Base-by-base conservation (phyloP, 2,888 invertebrate genomes). In the Acanthopleura granulata region DNA sequence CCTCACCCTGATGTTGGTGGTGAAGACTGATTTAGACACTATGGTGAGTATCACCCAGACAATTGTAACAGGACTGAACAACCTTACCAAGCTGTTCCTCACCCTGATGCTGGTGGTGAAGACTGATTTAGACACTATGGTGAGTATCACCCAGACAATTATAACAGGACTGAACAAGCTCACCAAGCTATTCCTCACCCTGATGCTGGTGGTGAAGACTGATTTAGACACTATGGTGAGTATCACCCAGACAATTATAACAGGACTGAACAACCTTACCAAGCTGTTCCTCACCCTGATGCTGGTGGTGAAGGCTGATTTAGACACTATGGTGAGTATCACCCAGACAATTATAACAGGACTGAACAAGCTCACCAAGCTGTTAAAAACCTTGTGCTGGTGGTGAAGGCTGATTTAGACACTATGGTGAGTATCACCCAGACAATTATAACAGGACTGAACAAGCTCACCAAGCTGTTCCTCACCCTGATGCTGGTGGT, bases 21-120 rank as follows among this genome's bases (percentile, higher is more conserved):
- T 40, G 40, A 40, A 40, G 40, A 9, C 40, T 40, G 40, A 9
- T 9, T 9, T 40, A 40, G 40, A 40, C 40, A 40, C 40, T 40
- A 40, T 40, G 40, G 40, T 40, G 40, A 40, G 40, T 40, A 40
- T 40, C 40, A 40, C 4, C n/a, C n/a, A n/a, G n/a, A n/a, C n/a
- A n/a, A n/a, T n/a, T n/a, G n/a, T n/a, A n/a, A n/a, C n/a, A n/a
- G 88, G 88, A 9, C 79, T 88, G 30, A 78, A 84, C 62, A 86
- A 88, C 77, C 82, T 88, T 62, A 83, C 84, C 9, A 77, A 77
- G 49, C 78, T 88, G 25, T 88, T 88, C 75, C 75, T 88, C 15
- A 83, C 83, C 6, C n/a, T n/a, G n/a, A n/a, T 9, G 9, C 40
- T 40, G 3, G 40, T 40, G 40, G 40, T 6, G 40, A 40, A 40